Conservation (phyloP, 2,113 vertebrate genomes). For the Bos indicus region DNA sequence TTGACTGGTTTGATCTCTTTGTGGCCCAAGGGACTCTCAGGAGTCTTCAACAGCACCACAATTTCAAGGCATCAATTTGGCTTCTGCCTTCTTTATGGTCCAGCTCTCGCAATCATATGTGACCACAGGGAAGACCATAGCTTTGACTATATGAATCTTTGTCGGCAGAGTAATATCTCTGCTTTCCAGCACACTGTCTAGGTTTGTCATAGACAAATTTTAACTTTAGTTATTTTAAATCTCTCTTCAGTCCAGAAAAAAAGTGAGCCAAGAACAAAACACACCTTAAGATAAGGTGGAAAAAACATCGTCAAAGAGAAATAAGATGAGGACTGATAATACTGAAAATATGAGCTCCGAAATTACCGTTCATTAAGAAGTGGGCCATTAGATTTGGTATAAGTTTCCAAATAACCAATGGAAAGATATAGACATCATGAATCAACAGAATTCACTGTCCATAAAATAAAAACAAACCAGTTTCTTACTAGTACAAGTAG, state of each 20-base stretch:
- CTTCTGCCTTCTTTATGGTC: neutral
- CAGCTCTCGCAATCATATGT: neutral
- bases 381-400: neutral
- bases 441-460: neutral
- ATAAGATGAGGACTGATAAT: neutral
- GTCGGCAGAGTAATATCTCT: neutral
- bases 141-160: neutral
- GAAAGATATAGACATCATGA: neutral
- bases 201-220: neutral
- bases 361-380: neutral
- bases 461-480: neutral
- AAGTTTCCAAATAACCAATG: neutral
- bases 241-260: constrained; percentile 5
- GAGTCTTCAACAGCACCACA: neutral
- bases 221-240: neutral
- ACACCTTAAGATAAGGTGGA: neutral
- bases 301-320: neutral
- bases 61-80: neutral
- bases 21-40: neutral
- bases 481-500: neutral
- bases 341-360: neutral
- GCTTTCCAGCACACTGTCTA: neutral
- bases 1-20: neutral
- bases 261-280: neutral
- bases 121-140: neutral